Base-by-base conservation (phyloP, 1,140 invertebrate species). In the Drosophila chauvacae region DNA sequence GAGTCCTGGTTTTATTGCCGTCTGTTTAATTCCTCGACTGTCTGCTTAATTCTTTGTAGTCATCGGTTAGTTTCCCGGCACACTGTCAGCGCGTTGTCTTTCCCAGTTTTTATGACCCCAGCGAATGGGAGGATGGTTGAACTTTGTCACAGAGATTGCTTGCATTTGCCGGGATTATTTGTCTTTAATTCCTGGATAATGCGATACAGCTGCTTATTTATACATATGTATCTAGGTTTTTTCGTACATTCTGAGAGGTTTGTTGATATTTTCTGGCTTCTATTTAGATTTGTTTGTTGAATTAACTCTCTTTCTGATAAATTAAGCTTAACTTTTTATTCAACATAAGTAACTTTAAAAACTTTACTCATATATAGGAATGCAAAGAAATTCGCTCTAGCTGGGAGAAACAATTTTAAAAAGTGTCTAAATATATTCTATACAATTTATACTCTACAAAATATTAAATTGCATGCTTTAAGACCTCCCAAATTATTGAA, bases 41-140 rank as follows among this genome's bases (percentile, higher is more conserved):
- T 80, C 64, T 75, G 69, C 61, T 51, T 53, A 74, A 71, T 60
- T 71, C 69, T 33, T 66, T 65, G 20, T 60, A 82, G 74, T 55
- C 74, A 82, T 69, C 64, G 61, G 68, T 82, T 82, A 73, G 66
- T 51, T 47, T 23, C 41, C 64, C 48, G 56, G 57, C 73, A 63
- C 44, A 63, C 44, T 72, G 66, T 51, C 70, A 72, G 70, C 70
- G 41, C 37, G 35, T 44, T 71, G 53, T 58, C 66, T 42, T 57
- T 20, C 26, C 39, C 20, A n/a, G 23, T 60, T 72, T 72, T 42
- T 42, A 72, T 59, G 69, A 57, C 30, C 44, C 35, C 33, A 3
- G 13, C 20, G n/a, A 57, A 33, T n/a, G 23, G 23, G 33, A 45
- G 20, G 18, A 55, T 70, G 20, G 23, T 16, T 48, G 45, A 37